These are phyloP conservation scores for Florisuga fusca DNA, from an alignment of 2,797 vertebrate species.

Conservation along the genomic window DNA sequence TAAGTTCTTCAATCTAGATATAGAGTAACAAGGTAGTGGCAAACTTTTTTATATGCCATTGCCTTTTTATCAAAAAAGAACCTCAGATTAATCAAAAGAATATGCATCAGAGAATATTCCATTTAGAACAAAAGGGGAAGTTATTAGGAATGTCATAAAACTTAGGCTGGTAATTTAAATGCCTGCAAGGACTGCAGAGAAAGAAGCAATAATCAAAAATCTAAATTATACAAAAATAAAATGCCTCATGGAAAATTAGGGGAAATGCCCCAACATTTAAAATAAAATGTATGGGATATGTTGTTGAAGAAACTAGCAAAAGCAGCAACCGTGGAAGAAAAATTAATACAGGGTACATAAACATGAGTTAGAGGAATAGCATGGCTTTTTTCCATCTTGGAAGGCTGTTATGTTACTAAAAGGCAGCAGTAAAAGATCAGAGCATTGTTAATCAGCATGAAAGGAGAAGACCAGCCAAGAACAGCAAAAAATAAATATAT, in stretches of 20 bases:
- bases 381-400: slow-evolving; percentile 52
- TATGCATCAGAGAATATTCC: not conserved
- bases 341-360: slow-evolving; percentile 60
- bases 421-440: slow-evolving; percentile 60
- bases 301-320: slow-evolving; percentile 26
- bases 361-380: slow-evolving; percentile 33
- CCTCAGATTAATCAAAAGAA: not conserved
- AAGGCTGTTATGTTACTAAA: slow-evolving; percentile 54
- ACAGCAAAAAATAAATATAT: slow-evolving; percentile 51
- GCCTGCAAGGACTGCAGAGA: not conserved
- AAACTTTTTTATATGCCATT: not conserved
- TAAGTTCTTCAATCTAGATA: not conserved
- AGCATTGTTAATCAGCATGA: slow-evolving; percentile 65
- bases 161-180: not conserved
- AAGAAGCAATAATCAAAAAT: not conserved
- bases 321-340: slow-evolving; percentile 32
- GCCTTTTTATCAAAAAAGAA: not conserved
- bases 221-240: not conserved
- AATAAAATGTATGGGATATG: slow-evolving; percentile 10
- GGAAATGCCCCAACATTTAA: not conserved
- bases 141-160: not conserved
- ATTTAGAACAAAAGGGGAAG: not conserved
- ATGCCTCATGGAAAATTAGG: not conserved
- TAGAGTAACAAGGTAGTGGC: not conserved
- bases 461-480: slow-evolving; percentile 55